phyloP scores from a whole-genome alignment of 2,113 vertebrate species.

The Alligator sinensis region DNA sequence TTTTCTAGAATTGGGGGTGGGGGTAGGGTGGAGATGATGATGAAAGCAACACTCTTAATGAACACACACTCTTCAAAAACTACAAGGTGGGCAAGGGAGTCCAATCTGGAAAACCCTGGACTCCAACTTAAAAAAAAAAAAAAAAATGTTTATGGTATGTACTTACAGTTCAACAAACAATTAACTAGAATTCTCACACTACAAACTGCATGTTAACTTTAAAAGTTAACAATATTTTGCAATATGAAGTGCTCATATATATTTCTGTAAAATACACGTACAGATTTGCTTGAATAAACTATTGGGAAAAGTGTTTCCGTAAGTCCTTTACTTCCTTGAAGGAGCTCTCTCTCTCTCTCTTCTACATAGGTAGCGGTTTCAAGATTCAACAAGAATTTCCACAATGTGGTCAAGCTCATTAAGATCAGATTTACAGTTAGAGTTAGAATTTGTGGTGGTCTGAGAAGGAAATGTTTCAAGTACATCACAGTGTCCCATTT shows the following conservation, averaged over 20 bases:
- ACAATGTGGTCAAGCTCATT: slow-evolving; percentile 97
- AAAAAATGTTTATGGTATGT: background rate
- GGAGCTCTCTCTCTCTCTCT: background rate
- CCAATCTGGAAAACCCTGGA: slow-evolving; percentile 25
- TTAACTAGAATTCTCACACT: slow-evolving; percentile 20
- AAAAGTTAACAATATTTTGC: slow-evolving; percentile 71
- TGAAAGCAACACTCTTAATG: background rate
- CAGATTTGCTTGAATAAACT: slow-evolving; percentile 59
- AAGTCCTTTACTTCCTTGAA: slow-evolving; percentile 41
- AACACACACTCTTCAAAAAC: slow-evolving; percentile 18
- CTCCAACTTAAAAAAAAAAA: background rate
- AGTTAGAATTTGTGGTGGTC: slow-evolving; percentile 80
- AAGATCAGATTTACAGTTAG: slow-evolving; percentile 92
- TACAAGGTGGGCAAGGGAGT: slow-evolving; percentile 10
- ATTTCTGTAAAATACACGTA: slow-evolving; percentile 64
- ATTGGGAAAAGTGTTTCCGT: slow-evolving; percentile 30
- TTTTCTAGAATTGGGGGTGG: background rate
- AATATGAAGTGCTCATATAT: slow-evolving; percentile 76
- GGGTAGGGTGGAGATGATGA: background rate
- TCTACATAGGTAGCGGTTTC: slow-evolving; percentile 56
- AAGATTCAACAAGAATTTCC: slow-evolving; percentile 97
- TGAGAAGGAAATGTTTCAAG: slow-evolving; percentile 87
- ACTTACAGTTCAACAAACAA: slow-evolving; percentile 15
- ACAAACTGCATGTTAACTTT: slow-evolving; percentile 62
- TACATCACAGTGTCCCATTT: slow-evolving; percentile 89